phyloP scores from a whole-genome alignment of 2,797 vertebrate species.

The Scolopax bukidnonensis region DNA sequence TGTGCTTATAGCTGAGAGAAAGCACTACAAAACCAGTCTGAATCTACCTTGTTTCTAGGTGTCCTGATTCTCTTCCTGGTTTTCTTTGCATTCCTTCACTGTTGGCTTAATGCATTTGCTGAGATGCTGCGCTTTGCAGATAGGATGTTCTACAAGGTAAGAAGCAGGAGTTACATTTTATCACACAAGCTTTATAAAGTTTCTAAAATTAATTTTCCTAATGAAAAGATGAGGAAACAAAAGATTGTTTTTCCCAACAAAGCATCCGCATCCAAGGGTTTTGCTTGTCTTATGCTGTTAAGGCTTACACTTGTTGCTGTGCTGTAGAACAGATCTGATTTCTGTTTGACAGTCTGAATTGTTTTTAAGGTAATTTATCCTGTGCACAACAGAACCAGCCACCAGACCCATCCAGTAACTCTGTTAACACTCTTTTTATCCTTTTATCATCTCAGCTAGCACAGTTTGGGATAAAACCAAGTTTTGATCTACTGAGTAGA shows the following conservation, averaged over 20 bases:
- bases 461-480: not conserved
- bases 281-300: not conserved
- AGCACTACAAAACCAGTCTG: not conserved
- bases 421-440: not conserved
- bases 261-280: not conserved
- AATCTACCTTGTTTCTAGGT: constrained; percentile 75
- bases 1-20: not conserved
- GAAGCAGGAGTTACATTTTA: not conserved
- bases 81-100: constrained; percentile 95
- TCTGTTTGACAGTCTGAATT: not conserved
- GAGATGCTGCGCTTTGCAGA: constrained; percentile 97
- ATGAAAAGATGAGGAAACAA: not conserved
- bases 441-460: not conserved
- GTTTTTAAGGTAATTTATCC: not conserved
- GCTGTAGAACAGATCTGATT: not conserved
- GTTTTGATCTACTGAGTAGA: not conserved
- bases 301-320: not conserved
- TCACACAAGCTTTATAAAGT: not conserved
- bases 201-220: not conserved
- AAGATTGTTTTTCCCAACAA: not conserved
- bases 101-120: constrained; percentile 96
- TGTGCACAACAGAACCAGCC: not conserved
- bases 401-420: not conserved
- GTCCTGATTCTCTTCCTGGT: constrained; percentile 88
- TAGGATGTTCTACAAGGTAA: constrained; percentile 97